Evolutionary conservation across 2,797 vertebrate species (phyloP).

Genomic region (Benthosema pterotum): DNA sequence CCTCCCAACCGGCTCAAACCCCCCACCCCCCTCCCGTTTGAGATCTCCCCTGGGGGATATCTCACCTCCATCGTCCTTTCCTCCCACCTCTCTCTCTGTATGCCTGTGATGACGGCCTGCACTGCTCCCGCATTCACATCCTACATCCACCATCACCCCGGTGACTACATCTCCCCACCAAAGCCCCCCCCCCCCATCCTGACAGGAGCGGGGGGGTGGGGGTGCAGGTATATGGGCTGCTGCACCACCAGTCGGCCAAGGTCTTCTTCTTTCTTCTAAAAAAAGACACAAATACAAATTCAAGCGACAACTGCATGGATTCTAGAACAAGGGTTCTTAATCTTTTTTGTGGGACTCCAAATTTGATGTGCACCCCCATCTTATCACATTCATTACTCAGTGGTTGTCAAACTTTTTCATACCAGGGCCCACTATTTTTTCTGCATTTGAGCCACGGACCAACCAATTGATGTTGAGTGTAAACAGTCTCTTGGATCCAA

Average conservation of each 20-base stretch:
- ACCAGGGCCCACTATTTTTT: too few relatives aligned
- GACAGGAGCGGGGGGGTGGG: slow-evolving; percentile 22
- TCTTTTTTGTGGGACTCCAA: too few relatives aligned
- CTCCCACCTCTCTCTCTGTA: slow-evolving; percentile 54
- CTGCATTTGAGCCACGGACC: too few relatives aligned
- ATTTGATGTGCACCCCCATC: too few relatives aligned
- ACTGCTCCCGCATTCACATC: slow-evolving; percentile 61
- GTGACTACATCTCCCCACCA: slow-evolving; percentile 15
- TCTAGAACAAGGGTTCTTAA: too few relatives aligned
- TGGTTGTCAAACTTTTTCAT: too few relatives aligned
- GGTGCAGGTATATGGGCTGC: slow-evolving; percentile 14
- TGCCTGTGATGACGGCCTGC: slow-evolving; percentile 61
- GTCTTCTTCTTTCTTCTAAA: too few relatives aligned
- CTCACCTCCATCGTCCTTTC: slow-evolving; percentile 74
- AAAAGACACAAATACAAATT: too few relatives aligned
- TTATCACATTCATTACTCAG: too few relatives aligned
- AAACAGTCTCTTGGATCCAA: too few relatives aligned
- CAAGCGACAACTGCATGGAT: too few relatives aligned
- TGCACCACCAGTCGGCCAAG: slow-evolving; percentile 17
- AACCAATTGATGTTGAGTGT: too few relatives aligned
- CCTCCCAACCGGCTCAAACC: slow-evolving; percentile 65
- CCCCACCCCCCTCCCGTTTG: not conserved
- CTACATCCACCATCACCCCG: slow-evolving; percentile 38
- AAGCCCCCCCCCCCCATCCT: slow-evolving; percentile 42
- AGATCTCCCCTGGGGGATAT: slow-evolving; percentile 67